phyloP scores from a whole-genome alignment of 2,113 vertebrate genomes.

The Brevimyrus niger region DNA sequence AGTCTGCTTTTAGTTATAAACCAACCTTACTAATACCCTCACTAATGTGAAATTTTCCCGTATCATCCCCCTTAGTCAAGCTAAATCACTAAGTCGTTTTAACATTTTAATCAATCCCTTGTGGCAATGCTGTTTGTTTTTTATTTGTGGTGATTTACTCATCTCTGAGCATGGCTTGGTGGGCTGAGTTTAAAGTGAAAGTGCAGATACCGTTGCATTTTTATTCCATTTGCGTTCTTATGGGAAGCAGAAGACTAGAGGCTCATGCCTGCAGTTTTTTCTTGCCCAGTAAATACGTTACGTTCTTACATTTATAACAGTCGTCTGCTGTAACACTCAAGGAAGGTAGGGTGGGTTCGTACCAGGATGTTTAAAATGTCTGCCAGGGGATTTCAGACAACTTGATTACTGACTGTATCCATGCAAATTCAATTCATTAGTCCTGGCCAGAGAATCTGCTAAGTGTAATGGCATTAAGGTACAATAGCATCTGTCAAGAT shows the following conservation, averaged over 20 bases:
- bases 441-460: neutral
- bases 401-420: neutral
- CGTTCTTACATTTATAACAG: too few species aligned
- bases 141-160: neutral
- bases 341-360: neutral
- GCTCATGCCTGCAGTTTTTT: neutral
- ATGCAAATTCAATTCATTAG: constrained; percentile 2
- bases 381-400: neutral
- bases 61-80: neutral
- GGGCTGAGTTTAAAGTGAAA: neutral
- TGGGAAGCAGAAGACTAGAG: neutral
- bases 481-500: constrained; percentile 3
- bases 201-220: neutral
- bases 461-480: neutral
- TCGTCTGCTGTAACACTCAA: neutral
- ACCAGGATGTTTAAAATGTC: neutral
- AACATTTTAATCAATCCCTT: neutral
- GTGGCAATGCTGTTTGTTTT: neutral
- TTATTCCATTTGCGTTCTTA: neutral
- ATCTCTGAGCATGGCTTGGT: neutral
- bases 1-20: neutral
- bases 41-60: neutral
- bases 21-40: neutral
- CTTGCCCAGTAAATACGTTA: neutral
- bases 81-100: neutral